Conservation (phyloP, 2,888 invertebrate genomes). For the Athalia rosae region DNA sequence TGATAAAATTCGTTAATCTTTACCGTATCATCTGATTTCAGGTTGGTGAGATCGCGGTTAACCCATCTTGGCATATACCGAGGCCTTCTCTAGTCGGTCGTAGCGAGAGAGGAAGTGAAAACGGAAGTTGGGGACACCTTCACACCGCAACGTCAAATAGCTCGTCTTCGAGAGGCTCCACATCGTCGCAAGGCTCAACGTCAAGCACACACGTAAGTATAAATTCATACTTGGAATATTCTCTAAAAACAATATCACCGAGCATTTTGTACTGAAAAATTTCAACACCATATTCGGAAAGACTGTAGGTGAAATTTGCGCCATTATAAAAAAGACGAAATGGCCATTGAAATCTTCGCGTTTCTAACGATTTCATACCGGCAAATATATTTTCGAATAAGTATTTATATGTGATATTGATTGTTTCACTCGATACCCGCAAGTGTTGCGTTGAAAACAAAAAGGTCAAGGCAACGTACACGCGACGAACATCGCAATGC, state of each 20-base stretch:
- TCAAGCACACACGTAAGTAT: slow-evolving; percentile 86
- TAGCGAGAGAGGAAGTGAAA: slow-evolving; percentile 67
- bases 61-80: slow-evolving; percentile 86
- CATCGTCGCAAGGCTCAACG: slow-evolving; percentile 82
- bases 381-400: neutral
- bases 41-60: slow-evolving; percentile 47
- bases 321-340: neutral
- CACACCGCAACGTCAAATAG: slow-evolving; percentile 62
- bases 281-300: neutral
- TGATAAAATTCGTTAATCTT: neutral
- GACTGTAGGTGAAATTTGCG: neutral
- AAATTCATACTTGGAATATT: neutral
- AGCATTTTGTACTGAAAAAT: neutral
- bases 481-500: neutral
- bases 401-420: neutral
- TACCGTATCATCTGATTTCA: slow-evolving; percentile 1
- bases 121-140: slow-evolving; percentile 67
- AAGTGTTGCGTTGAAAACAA: slow-evolving; percentile 30
- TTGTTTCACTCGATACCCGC: slow-evolving; percentile 34
- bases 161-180: slow-evolving; percentile 75
- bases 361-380: neutral
- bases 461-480: slow-evolving; percentile 35
- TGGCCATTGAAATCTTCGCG: neutral
- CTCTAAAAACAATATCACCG: neutral
- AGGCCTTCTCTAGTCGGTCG: slow-evolving; percentile 82